Evolutionary conservation across 2,113 vertebrate genomes (phyloP), one percentile per base, ranked within the genome.

Genomic region (Tiliqua scincoides): DNA sequence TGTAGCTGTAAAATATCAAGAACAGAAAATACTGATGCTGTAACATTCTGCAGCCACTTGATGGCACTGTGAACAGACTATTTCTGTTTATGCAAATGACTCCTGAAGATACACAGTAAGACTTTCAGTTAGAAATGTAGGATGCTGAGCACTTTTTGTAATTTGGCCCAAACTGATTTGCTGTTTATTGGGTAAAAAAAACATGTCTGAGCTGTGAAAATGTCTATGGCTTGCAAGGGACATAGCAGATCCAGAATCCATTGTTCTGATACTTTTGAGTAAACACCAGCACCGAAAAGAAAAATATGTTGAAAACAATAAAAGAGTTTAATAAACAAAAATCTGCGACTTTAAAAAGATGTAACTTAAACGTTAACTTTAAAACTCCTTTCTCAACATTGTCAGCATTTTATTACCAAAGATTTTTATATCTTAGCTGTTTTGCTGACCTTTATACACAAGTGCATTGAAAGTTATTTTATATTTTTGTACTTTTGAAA

Each of bases 211-310:
- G 61, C 65, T 0, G 2, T 0, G 18, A 0, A 7, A 59, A 0
- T n/a, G 11, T 68, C 40, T 35, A 0, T 0, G 0, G n/a, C 0
- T 0, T 0, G 0, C 2, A 21, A 2, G 23, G 0, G 1, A 81
- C 0, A 0, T 27, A 0, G 48, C 71, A 2, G 0, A 0, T 32
- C 10, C 30, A 21, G 30, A 71, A 63, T 37, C 40, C 35, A 40
- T 27, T 11, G 27, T 20, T n/a, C 32, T 30, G 37, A n/a, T 21
- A 40, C 11, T 40, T 27, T 52, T 32, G 67, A 25, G 23, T 43
- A n/a, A 82, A 52, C 6, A 1, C 1, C 40, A 70, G 25, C 17
- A 57, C 30, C 52, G 43, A 32, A 68, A 68, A n/a, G 6, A 54
- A 25, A 4, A 7, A n/a, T 43, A 14, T 4, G 2, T 35, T 82